Conservation (phyloP, 2,888 invertebrate species). For the Microdon myrmicae region DNA sequence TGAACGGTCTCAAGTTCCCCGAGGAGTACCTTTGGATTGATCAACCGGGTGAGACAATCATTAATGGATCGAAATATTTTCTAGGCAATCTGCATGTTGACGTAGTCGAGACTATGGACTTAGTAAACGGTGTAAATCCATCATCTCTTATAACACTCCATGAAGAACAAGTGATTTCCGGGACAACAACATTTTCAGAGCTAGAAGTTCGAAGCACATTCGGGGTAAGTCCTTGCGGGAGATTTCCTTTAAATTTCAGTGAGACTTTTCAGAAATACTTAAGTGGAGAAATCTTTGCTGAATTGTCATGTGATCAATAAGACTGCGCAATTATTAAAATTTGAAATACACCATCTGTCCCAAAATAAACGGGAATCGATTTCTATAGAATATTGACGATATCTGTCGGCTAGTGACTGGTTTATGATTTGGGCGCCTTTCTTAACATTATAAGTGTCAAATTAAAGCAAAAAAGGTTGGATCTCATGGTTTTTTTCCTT, state of each 20-base stretch:
- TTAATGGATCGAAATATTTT: constrained; percentile 69
- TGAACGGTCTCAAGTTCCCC: constrained; percentile 70
- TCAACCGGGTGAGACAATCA: constrained; percentile 57
- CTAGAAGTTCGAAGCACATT: constrained; percentile 68
- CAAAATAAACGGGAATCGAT: too few species aligned
- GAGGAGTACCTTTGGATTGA: constrained; percentile 68
- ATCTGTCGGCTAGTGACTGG: too few species aligned
- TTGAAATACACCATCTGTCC: too few species aligned
- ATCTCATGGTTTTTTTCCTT: too few species aligned
- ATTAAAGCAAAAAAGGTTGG: too few species aligned
- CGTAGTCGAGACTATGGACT: constrained; percentile 63
- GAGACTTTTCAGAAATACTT: background rate
- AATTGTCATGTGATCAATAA: too few species aligned
- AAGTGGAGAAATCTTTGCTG: too few species aligned
- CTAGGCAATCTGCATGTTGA: constrained; percentile 60
- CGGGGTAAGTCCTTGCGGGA: constrained; percentile 61
- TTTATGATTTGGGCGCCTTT: too few species aligned
- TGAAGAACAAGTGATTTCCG: constrained; percentile 64
- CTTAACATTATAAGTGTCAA: too few species aligned
- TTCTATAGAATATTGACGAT: too few species aligned
- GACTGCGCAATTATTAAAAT: too few species aligned
- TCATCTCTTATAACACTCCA: constrained; percentile 67
- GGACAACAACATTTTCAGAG: constrained; percentile 69
- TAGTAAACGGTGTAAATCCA: constrained; percentile 68
- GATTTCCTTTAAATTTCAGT: background rate